phyloP scores from a whole-genome alignment of 2,113 vertebrate genomes.

The Xenopus tropicalis region UCB_Xtro_10.0 CM004447.2:77354001-77354500 shows the following conservation, averaged over 20 bases:
- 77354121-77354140: conserved; percentile 62
- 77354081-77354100: too few species aligned
- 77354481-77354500: conserved; percentile 74
- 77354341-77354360: conserved; percentile 78
- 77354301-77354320: conserved; percentile 75
- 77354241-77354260: conserved; percentile 82
- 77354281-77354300: conserved; percentile 85
- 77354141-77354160: conserved; percentile 68
- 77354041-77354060: too few species aligned
- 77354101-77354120: conserved; percentile 66
- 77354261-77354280: conserved; percentile 79
- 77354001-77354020: too few species aligned
- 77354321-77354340: conserved; percentile 76
- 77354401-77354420: conserved; percentile 68
- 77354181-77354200: conserved; percentile 85
- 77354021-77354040: too few species aligned
- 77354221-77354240: conserved; percentile 66
- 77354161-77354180: conserved; percentile 69
- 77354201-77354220: conserved; percentile 72
- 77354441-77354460: conserved; percentile 63
- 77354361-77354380: conserved; percentile 73
- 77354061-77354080: too few species aligned
- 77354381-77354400: conserved; percentile 60
- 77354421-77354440: conserved; percentile 77
- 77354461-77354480: conserved; percentile 70